Evolutionary conservation across 1,140 invertebrate genomes (phyloP), one percentile per base, ranked within the genome.

Genomic region (Macrostomum lignano): DNA sequence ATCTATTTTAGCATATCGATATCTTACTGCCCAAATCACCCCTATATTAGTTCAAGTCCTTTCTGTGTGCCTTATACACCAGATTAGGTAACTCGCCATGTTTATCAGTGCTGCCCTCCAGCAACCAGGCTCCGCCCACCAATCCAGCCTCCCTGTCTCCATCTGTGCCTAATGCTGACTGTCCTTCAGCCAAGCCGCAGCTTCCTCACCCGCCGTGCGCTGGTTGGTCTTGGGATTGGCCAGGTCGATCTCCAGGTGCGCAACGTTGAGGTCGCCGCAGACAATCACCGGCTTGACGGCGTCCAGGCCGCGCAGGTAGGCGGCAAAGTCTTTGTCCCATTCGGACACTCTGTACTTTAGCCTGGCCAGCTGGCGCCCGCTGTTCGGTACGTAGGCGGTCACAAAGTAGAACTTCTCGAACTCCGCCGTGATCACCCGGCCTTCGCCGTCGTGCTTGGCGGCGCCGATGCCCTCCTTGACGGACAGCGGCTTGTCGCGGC

Each of bases 181-280:
- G n/a, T n/a, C n/a, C n/a, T n/a, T n/a, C n/a, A n/a, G n/a, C n/a
- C n/a, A n/a, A n/a, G n/a, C n/a, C n/a, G n/a, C n/a, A n/a, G n/a
- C n/a, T n/a, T n/a, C n/a, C n/a, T n/a, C n/a, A n/a, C n/a, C n/a
- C 26, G 86, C 79, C 51, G 71, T 79, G 31, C 67, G 73, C 29
- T 46, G 48, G 51, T 94, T 96, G 0, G 68, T 68, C 54, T 84
- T 82, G 2, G 88, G 84, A 65, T 94, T 93, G 9, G 70, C 68
- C 38, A 94, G 60, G 67, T 94, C 84, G 48, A 93, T 91, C 64
- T 84, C 75, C 42, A 71, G 58, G 55, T 96, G 86, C 28, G 84
- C 72, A 3, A 94, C 86, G 62, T 96, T 96, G 64, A 96, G 70
- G 57, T 96, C 88, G 2, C 88, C 86, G 51, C 73, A 78, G 40